Evolutionary conservation across 2,113 vertebrate genomes (phyloP), one percentile per base, ranked within the genome.

Genomic region (Triplophysa dalaica): DNA sequence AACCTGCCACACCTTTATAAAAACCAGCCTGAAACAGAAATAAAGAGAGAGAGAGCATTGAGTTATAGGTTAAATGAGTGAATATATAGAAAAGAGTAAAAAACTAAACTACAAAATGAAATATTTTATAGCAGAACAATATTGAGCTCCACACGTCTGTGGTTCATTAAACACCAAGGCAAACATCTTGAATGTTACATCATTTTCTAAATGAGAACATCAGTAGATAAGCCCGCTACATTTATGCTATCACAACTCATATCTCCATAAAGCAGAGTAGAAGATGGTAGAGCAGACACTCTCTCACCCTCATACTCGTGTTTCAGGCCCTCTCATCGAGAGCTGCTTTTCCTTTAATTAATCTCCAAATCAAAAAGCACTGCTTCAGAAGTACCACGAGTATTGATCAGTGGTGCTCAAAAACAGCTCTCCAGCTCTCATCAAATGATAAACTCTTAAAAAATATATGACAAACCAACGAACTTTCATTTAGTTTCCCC

Each of bases 1-100:
- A 99, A 82, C 98, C 96, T 0, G 95, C 95, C 26, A 96, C 93
- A 2, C 96, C 96, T 81, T 95, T 96, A 87, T 97, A 98, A 82
- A 99, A 99, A 12, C 93, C 83, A 0, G 92, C 91, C 97, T 99
- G 67, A 61, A 52, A 61, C 50, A 61, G 21, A 64, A 6, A 45
- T 13, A 26, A 50, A 43, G 38, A 58, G 66, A 45, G 43, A 45
- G 43, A 12, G 10, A 45, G 10, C 11, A 45, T 45, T 5, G 9
- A 11, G 43, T 45, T 11, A 11, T 12, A 11, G 0, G 43, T 45
- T n/a, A 62, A 6, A 70, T 58, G 26, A 33, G 43, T 11, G 43
- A 12, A 45, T 45, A 45, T 12, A 45, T 24, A 54, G 24, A 69
- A 21, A 29, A n/a, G 17, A 12, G 52, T 12, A 73, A 29, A 54